phyloP scores from a whole-genome alignment of 2,113 vertebrate species.

The Marcusenius ussheri region DNA sequence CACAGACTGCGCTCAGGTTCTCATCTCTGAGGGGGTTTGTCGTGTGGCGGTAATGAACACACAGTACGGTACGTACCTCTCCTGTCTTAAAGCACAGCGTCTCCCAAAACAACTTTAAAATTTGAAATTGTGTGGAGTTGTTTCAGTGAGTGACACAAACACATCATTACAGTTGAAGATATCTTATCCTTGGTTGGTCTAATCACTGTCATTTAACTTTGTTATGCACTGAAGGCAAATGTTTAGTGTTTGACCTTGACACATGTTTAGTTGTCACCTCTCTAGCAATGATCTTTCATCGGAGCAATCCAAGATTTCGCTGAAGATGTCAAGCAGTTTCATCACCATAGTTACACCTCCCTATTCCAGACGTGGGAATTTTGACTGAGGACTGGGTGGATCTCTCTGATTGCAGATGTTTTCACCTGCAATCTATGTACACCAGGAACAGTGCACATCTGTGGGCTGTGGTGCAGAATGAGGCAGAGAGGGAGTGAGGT shows the following conservation, averaged over 20 bases:
- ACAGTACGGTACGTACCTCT: no score
- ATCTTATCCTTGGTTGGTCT: background rate
- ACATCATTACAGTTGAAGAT: background rate
- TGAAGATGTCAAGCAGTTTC: conserved; percentile 28
- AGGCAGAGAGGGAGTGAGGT: background rate
- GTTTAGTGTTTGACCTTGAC: background rate
- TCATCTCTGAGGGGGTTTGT: no score
- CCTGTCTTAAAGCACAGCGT: background rate
- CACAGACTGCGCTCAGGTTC: no score
- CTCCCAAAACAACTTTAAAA: background rate
- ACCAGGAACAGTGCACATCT: background rate
- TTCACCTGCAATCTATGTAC: background rate
- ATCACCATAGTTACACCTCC: conserved; percentile 46
- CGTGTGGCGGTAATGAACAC: background rate
- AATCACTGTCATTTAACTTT: background rate
- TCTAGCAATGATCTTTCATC: conserved; percentile 4
- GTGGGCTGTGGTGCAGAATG: background rate
- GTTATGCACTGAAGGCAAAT: no score
- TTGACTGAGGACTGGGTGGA: background rate
- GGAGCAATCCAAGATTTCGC: background rate
- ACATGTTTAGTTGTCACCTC: conserved; percentile 7
- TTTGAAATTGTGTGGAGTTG: background rate
- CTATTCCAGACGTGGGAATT: background rate
- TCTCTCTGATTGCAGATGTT: background rate
- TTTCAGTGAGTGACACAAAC: background rate